Evolutionary conservation across 2,113 vertebrate species (phyloP).

Genomic region (Orthonyx spaldingii): DNA sequence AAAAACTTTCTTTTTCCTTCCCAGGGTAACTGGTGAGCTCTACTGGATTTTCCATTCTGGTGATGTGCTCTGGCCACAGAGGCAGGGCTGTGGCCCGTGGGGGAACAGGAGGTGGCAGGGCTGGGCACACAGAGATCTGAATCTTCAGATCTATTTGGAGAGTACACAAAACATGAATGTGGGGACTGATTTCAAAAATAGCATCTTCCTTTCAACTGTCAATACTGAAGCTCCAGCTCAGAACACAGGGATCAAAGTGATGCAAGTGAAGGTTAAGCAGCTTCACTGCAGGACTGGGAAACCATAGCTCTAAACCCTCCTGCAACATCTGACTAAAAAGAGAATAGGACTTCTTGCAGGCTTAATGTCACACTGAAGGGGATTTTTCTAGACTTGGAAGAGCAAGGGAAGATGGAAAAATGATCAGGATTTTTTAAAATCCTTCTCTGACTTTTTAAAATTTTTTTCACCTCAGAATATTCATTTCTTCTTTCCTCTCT

Average conservation of each 20-base stretch:
- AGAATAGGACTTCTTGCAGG: neutral
- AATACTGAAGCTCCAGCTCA: neutral
- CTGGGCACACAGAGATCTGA: neutral
- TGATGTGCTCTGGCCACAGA: neutral
- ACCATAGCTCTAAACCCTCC: neutral
- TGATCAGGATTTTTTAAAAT: neutral
- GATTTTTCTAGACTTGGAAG: neutral
- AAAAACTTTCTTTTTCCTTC: neutral
- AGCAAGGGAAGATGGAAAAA: neutral
- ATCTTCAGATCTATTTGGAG: neutral
- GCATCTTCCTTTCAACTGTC: neutral
- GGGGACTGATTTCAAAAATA: neutral
- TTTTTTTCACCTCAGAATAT: neutral
- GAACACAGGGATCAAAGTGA: neutral
- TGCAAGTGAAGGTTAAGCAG: neutral
- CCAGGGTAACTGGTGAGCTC: neutral
- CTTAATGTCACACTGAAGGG: neutral
- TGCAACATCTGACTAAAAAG: neutral
- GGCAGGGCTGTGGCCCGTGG: neutral
- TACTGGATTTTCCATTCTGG: neutral
- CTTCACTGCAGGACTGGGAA: neutral
- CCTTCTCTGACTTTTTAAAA: neutral
- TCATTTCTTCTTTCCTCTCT: neutral
- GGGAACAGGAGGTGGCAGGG: neutral
- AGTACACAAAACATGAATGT: neutral